Conservation (phyloP, 2,888 invertebrate species). For the Allygus modestus region DNA sequence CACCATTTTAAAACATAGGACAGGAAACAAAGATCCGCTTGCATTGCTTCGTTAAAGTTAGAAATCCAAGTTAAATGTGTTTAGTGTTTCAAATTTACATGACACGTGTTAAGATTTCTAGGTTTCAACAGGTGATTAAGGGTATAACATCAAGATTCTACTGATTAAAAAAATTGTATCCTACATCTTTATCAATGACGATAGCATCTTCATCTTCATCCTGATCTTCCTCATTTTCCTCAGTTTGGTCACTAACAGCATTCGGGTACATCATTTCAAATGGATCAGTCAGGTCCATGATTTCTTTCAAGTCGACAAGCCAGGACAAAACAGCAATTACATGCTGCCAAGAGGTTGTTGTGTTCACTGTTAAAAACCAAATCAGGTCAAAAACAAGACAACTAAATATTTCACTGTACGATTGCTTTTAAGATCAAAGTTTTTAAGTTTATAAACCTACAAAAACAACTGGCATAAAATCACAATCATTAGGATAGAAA, state of each 20-base stretch:
- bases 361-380: constrained; percentile 49
- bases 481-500: no score
- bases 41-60: no score
- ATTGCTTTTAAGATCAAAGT: background rate
- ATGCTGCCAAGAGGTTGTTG: constrained; percentile 54
- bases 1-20: no score
- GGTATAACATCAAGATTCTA: no score
- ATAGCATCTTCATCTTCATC: constrained; percentile 26
- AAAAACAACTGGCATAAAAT: no score
- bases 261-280: constrained; percentile 42
- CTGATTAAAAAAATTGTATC: no score
- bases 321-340: constrained; percentile 49
- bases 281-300: background rate
- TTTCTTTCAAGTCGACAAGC: constrained; percentile 49
- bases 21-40: no score
- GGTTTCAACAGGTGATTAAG: no score
- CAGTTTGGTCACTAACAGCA: background rate
- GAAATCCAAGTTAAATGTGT: no score
- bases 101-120: no score
- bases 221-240: constrained; percentile 13
- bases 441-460: background rate
- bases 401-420: background rate
- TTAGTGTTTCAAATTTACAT: no score
- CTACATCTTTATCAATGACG: constrained; percentile 28
- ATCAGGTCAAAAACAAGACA: background rate